These are phyloP conservation scores for Ennomos fuscantarius DNA, from an alignment of 2,888 invertebrate genomes.

Conservation along the genomic window DNA sequence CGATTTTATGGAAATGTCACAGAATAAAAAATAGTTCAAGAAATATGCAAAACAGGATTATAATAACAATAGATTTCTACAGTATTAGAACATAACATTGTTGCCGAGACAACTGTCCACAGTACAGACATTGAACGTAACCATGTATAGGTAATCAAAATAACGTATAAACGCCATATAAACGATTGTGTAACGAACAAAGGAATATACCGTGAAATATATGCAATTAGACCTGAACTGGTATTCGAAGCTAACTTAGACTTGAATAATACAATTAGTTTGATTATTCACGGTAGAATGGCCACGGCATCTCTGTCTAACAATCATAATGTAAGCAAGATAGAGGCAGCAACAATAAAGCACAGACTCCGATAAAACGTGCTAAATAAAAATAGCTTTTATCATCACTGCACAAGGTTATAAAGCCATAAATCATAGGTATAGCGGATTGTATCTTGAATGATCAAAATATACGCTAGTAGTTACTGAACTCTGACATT, in stretches of 20 bases:
- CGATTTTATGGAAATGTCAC: too few species aligned
- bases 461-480: conserved; percentile 43
- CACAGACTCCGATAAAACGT: conserved; percentile 15
- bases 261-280: conserved; percentile 30
- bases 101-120: conserved; percentile 3
- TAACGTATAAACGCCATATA: conserved; percentile 2
- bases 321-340: conserved; percentile 10
- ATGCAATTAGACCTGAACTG: conserved; percentile 26
- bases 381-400: conserved; percentile 40
- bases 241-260: conserved; percentile 25
- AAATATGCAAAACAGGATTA: too few species aligned
- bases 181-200: conserved; percentile 24
- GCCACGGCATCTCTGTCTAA: conserved; percentile 11
- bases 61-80: too few species aligned
- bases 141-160: not conserved
- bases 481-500: conserved; percentile 50
- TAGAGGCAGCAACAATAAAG: conserved; percentile 11
- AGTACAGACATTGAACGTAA: conserved; percentile 4
- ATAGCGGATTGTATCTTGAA: conserved; percentile 28
- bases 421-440: conserved; percentile 27
- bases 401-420: conserved; percentile 40
- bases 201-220: conserved; percentile 30
- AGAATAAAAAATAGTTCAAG: too few species aligned
- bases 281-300: conserved; percentile 24
- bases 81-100: not conserved